Conservation (phyloP, 2,888 invertebrate species). For the Drosophila nr. medialis region DNA sequence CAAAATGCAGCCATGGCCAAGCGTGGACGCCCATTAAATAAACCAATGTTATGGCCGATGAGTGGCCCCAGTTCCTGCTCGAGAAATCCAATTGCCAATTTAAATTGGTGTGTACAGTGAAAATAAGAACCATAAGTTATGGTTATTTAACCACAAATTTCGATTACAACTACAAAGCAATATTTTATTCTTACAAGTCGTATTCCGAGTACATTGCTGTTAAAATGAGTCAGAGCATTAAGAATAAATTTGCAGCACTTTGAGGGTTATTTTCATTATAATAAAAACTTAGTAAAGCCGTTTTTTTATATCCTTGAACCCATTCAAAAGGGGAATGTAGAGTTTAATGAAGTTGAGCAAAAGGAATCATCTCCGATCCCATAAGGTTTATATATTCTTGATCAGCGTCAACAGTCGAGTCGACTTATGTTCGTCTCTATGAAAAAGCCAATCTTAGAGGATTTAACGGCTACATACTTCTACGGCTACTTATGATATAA, state of each 20-base stretch:
- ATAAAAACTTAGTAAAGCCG: background rate
- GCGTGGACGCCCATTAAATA: constrained; percentile 52
- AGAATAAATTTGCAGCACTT: background rate
- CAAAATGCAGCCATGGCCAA: constrained; percentile 48
- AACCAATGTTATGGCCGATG: constrained; percentile 35
- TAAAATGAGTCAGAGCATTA: background rate
- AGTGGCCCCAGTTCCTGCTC: constrained; percentile 1
- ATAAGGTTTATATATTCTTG: background rate
- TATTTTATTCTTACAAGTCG: background rate
- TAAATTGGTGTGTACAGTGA: constrained; percentile 40
- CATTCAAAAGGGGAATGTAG: background rate
- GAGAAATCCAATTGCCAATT: constrained; percentile 31
- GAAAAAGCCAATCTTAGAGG: background rate
- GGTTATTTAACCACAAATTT: background rate
- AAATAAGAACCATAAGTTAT: background rate
- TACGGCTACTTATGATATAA: no score
- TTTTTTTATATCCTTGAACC: background rate
- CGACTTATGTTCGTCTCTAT: background rate
- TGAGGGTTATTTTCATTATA: background rate
- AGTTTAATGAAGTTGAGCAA: background rate
- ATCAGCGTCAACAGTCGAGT: background rate
- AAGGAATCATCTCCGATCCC: background rate
- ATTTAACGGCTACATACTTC: background rate
- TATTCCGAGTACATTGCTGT: background rate
- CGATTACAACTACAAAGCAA: background rate